Percentiles rank a stretch among this genome's conserved stretches.
Conservation (phyloP, 2,888 invertebrate species). For the Polyommatus icarus region DNA sequence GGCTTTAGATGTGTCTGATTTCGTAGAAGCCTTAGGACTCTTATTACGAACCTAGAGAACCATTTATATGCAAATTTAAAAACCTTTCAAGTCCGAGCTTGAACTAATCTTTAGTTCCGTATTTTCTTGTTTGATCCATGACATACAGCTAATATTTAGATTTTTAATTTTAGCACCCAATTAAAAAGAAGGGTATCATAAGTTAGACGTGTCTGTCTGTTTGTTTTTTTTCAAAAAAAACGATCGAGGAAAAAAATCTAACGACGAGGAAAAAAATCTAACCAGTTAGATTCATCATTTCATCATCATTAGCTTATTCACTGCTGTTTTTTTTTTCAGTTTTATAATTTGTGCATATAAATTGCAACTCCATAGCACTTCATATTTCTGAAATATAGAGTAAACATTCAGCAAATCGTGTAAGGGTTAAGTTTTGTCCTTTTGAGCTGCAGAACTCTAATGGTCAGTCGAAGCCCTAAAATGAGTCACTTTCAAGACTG, state of each 20-base stretch:
- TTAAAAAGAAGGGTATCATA: too few relatives aligned
- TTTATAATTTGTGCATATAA: too few relatives aligned
- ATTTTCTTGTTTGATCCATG: not conserved
- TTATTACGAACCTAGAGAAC: not conserved
- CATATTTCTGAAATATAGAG: not conserved
- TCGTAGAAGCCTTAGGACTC: not conserved
- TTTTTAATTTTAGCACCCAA: not conserved
- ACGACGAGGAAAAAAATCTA: too few relatives aligned
- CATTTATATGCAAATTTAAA: constrained; percentile 13
- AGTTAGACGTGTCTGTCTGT: not conserved
- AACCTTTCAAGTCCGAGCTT: not conserved
- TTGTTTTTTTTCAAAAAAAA: too few relatives aligned
- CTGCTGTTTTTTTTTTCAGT: too few relatives aligned
- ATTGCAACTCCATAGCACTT: not conserved
- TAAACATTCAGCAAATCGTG: not conserved
- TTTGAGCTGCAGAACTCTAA: not conserved
- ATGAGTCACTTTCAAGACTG: constrained; percentile 73
- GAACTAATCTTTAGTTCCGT: not conserved
- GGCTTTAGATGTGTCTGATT: constrained; percentile 1
- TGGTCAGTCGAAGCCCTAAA: constrained; percentile 53
- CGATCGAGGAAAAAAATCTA: too few relatives aligned
- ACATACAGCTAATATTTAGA: not conserved
- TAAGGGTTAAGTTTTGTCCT: not conserved
- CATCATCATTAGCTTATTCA: too few relatives aligned
- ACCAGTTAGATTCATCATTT: too few relatives aligned